Evolutionary conservation across 2,113 vertebrate species (phyloP).

Genomic region (Triplophysa rosa): DNA sequence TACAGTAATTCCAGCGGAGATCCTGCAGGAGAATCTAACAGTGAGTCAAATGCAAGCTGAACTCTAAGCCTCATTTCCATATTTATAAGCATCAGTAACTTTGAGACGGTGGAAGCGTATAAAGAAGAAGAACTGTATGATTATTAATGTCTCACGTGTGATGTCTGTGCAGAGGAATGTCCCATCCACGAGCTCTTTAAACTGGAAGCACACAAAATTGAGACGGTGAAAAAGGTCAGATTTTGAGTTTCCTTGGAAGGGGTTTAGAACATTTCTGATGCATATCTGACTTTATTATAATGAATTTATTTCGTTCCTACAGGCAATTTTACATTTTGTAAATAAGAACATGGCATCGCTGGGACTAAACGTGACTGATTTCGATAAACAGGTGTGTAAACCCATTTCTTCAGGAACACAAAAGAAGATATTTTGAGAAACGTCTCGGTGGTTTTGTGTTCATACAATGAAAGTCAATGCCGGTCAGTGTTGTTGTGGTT

Average conservation of each 20-base stretch:
- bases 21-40: slow-evolving; percentile 57
- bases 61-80: slow-evolving; percentile 15
- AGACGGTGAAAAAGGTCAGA: slow-evolving; percentile 79
- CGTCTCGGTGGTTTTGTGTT: no score
- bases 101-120: slow-evolving; percentile 15
- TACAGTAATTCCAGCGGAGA: slow-evolving; percentile 46
- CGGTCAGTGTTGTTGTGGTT: not conserved
- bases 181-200: slow-evolving; percentile 85
- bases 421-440: no score
- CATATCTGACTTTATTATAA: no score
- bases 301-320: slow-evolving; percentile 17
- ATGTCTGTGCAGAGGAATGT: slow-evolving; percentile 68
- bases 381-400: slow-evolving; percentile 81
- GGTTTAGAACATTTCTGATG: no score
- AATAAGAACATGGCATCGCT: slow-evolving; percentile 81
- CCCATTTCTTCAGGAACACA: no score
- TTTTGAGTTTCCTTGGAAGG: not conserved
- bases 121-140: not conserved
- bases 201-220: slow-evolving; percentile 81
- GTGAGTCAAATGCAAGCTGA: slow-evolving; percentile 43
- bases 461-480: no score
- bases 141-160: slow-evolving; percentile 31
- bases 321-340: slow-evolving; percentile 87
- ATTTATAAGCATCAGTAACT: slow-evolving; percentile 28
- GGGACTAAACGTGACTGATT: slow-evolving; percentile 81